Evolutionary conservation across 2,888 invertebrate genomes (phyloP).

Genomic region (Cremastobaeus sp.): DNA sequence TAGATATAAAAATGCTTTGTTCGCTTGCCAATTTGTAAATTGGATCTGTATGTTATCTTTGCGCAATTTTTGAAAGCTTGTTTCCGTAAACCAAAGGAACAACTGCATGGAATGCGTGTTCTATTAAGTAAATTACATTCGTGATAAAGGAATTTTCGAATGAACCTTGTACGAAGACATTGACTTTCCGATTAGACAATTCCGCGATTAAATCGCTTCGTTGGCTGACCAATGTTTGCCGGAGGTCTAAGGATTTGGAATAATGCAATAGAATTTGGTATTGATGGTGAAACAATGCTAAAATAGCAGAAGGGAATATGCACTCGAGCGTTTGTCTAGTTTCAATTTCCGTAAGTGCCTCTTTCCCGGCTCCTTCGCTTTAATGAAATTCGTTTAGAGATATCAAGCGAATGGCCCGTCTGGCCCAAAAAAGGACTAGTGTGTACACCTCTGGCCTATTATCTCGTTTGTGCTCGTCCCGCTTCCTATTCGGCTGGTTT

Average conservation of each 20-base stretch:
- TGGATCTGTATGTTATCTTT: background rate
- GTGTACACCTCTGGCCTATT: conserved; percentile 37
- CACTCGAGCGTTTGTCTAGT: conserved; percentile 50
- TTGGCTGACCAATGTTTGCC: conserved; percentile 32
- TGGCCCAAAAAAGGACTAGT: conserved; percentile 39
- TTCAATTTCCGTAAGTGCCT: conserved; percentile 62
- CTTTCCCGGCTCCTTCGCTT: conserved; percentile 53
- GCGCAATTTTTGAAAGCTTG: background rate
- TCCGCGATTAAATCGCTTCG: conserved; percentile 34
- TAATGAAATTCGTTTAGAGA: conserved; percentile 62
- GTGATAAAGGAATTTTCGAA: too few species aligned
- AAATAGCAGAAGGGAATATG: conserved; percentile 48
- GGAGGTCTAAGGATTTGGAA: conserved; percentile 42
- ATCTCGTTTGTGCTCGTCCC: conserved; percentile 41
- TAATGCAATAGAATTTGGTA: conserved; percentile 44
- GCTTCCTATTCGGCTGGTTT: conserved; percentile 44
- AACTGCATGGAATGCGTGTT: background rate
- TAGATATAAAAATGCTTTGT: too few species aligned
- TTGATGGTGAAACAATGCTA: conserved; percentile 49
- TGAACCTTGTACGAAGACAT: background rate
- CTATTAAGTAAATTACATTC: background rate
- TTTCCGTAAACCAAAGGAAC: background rate
- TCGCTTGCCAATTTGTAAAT: conserved; percentile 7
- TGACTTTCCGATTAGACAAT: conserved; percentile 30
- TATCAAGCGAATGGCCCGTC: conserved; percentile 55